Evolutionary conservation across 2,888 invertebrate genomes (phyloP).

Genomic region (Lithophane socia): DNA sequence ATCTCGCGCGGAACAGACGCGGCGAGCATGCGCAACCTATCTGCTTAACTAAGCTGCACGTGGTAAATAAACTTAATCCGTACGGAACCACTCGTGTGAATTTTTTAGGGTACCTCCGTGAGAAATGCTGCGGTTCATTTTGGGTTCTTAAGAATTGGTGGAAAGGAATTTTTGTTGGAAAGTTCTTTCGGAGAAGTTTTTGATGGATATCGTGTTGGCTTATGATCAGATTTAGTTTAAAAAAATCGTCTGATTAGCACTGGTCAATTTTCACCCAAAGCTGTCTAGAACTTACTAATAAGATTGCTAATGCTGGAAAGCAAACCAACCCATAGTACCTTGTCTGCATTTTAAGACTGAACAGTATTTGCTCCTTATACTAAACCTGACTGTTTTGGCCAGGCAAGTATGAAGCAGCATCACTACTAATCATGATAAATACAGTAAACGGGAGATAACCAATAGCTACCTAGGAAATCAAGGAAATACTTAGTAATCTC

Average conservation of each 20-base stretch:
- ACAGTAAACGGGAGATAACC: neutral
- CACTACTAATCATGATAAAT: neutral
- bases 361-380: neutral
- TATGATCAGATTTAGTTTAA: neutral
- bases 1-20: slow-evolving; percentile 79
- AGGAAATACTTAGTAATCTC: neutral
- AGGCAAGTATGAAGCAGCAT: neutral
- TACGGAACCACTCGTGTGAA: slow-evolving; percentile 67
- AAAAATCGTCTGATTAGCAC: neutral
- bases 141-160: slow-evolving; percentile 29
- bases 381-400: neutral
- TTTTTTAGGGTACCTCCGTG: slow-evolving; percentile 60
- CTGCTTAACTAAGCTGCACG: slow-evolving; percentile 67
- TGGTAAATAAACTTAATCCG: slow-evolving; percentile 69
- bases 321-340: neutral
- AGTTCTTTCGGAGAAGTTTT: neutral
- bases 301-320: no score
- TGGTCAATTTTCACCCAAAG: neutral
- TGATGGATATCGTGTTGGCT: neutral
- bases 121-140: slow-evolving; percentile 46
- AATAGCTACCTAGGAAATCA: neutral
- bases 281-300: neutral
- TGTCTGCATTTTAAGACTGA: neutral
- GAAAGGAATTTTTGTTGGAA: slow-evolving; percentile 14
- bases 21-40: slow-evolving; percentile 72